A percentile compares a stretch with the other conserved stretches of the same genome.
These are phyloP conservation scores for Notarius quadriscutis DNA, from an alignment of 2,113 vertebrate species.

Conservation along the genomic window DNA sequence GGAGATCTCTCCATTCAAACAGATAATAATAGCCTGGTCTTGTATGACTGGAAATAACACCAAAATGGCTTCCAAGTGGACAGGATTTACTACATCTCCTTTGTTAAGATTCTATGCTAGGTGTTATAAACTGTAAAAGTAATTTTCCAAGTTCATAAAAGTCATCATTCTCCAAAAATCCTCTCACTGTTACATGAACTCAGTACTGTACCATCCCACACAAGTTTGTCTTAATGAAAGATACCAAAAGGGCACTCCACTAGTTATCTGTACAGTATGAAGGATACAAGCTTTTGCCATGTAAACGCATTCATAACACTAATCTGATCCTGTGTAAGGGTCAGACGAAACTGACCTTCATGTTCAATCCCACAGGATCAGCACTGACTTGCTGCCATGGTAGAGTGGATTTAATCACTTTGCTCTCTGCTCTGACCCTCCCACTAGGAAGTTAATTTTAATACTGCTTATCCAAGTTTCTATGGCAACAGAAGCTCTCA, in stretches of 20 bases:
- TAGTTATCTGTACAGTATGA: neutral
- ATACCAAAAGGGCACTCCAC: neutral
- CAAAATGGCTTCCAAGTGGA: conserved; percentile 6
- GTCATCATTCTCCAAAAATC: neutral
- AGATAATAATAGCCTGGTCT: neutral
- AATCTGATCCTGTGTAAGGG: conserved; percentile 5
- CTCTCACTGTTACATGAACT: neutral
- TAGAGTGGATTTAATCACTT: conserved; percentile 43
- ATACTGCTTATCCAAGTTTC: conserved; percentile 18
- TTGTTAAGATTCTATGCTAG: neutral
- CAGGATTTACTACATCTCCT: neutral
- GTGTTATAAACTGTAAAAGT: neutral
- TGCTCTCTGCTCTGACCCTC: conserved; percentile 37
- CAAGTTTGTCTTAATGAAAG: neutral
- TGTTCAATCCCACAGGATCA: conserved; percentile 48
- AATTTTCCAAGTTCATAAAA: neutral
- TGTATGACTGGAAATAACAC: neutral
- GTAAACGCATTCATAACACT: neutral
- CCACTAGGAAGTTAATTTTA: conserved; percentile 17
- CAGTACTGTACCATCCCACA: neutral
- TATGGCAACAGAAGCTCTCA: conserved; percentile 23
- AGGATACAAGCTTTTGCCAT: neutral
- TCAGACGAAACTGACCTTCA: conserved; percentile 28
- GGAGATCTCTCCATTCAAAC: neutral
- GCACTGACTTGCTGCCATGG: conserved; percentile 17